These are phyloP conservation scores for Lepidurus packardi DNA, from an alignment of 1,140 invertebrate species.

Conservation along the genomic window DNA sequence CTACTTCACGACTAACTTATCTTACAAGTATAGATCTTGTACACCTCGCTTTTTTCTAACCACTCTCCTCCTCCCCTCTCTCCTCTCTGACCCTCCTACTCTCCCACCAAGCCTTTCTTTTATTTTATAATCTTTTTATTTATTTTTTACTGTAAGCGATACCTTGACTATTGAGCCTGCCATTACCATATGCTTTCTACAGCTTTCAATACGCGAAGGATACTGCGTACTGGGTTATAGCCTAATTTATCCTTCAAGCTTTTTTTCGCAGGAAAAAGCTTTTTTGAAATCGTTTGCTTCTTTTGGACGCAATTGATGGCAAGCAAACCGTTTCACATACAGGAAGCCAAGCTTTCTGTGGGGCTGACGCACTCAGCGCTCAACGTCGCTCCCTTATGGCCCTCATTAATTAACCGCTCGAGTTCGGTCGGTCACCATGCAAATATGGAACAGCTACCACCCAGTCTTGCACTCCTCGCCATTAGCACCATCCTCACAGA, in stretches of 20 bases:
- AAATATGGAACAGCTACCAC: not conserved
- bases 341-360: not conserved
- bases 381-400: constrained; percentile 17
- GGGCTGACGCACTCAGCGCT: not conserved
- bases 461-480: not conserved
- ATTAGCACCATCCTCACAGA: constrained; percentile 21
- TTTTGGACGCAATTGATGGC: constrained; percentile 17
- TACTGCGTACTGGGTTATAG: not conserved
- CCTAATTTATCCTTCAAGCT: not conserved
- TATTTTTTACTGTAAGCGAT: no score
- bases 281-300: constrained; percentile 11
- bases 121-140: no score
- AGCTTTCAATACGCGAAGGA: not conserved
- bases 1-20: not conserved
- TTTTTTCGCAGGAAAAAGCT: not conserved
- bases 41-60: no score
- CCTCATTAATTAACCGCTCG: constrained; percentile 11
- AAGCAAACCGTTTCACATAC: constrained; percentile 10
- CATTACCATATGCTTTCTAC: not conserved
- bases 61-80: no score
- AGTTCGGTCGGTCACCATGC: constrained; percentile 20
- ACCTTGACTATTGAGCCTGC: not conserved
- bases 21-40: not conserved
- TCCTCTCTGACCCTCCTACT: no score
- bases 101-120: no score